Conservation (phyloP, 2,113 vertebrate species). For the Tautogolabrus adspersus region DNA sequence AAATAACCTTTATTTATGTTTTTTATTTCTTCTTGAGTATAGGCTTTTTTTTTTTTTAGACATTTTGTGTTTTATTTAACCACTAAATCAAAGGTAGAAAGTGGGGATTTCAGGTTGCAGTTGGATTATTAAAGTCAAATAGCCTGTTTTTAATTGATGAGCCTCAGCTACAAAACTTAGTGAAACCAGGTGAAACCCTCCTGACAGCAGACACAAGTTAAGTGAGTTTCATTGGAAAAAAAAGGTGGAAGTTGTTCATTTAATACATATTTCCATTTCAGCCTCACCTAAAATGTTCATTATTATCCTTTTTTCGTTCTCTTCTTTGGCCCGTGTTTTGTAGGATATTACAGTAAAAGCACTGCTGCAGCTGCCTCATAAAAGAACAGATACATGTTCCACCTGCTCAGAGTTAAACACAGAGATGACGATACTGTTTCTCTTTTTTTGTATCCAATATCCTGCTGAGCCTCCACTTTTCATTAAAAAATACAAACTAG, state of each 20-base stretch:
- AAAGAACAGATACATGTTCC: neutral
- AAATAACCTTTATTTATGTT: too few species aligned
- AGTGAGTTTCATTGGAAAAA: neutral
- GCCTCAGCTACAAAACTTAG: neutral
- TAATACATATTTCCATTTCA: neutral
- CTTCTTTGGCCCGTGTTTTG: neutral
- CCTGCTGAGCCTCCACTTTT: neutral
- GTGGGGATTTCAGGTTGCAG: neutral
- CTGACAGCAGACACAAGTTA: neutral
- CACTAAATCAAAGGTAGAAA: neutral
- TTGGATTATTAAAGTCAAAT: neutral
- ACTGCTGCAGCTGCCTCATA: neutral
- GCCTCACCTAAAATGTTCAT: neutral
- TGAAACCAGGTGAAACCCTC: neutral
- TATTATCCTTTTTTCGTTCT: slow-evolving; percentile 3
- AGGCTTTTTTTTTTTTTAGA: too few species aligned
- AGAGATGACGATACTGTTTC: neutral
- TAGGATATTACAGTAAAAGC: slow-evolving; percentile 2
- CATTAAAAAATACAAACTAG: neutral
- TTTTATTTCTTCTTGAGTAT: too few species aligned
- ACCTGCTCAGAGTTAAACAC: slow-evolving; percentile 4
- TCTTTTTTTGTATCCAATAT: neutral
- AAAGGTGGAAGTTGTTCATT: neutral
- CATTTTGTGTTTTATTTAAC: neutral
- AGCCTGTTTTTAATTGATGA: neutral